These are phyloP conservation scores for Smittia sp. DNA, from an alignment of 2,888 invertebrate species.

Conservation along the genomic window DNA sequence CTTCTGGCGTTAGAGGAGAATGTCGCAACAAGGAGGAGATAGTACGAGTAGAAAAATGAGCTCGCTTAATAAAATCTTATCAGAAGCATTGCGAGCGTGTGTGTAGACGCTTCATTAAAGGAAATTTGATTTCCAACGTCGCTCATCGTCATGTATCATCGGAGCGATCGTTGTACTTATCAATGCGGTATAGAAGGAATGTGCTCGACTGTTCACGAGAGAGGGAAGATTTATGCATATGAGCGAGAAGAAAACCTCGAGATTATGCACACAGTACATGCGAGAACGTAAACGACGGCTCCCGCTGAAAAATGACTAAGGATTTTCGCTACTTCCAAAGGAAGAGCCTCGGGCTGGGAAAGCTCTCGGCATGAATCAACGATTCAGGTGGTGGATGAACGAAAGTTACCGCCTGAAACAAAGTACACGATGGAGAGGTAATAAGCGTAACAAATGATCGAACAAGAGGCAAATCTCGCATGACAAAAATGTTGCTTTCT, in stretches of 20 bases:
- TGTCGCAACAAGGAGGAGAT: neutral
- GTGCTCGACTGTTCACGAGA: no score
- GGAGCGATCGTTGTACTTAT: neutral
- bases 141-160: neutral
- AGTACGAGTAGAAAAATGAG: neutral
- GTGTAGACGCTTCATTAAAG: slow-evolving; percentile 1
- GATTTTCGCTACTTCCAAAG: neutral
- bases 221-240: slow-evolving; percentile 3
- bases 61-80: slow-evolving; percentile 4
- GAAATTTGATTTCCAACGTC: slow-evolving; percentile 9
- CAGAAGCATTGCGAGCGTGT: neutral
- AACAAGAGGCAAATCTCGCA: neutral
- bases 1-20: no score
- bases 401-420: neutral
- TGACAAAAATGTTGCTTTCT: neutral
- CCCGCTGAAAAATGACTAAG: neutral
- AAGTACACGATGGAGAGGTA: neutral
- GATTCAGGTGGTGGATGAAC: neutral
- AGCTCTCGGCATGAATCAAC: neutral
- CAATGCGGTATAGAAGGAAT: neutral
- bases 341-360: neutral
- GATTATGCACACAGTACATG: neutral
- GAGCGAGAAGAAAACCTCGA: neutral
- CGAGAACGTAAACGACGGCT: neutral
- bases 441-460: neutral